These are phyloP conservation scores for Meteorus colon DNA, from an alignment of 2,888 invertebrate species.

Conservation along the genomic window DNA sequence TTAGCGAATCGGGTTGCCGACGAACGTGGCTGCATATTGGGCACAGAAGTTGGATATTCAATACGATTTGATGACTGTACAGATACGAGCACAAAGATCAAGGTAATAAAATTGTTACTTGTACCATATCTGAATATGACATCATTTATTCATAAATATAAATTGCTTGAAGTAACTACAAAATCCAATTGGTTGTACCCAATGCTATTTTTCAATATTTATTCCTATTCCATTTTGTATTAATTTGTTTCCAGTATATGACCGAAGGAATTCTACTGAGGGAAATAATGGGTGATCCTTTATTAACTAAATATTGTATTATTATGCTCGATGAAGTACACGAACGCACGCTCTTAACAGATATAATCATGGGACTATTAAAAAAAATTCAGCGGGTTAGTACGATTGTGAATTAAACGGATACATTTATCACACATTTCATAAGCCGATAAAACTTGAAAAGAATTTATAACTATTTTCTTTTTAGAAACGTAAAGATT, in stretches of 20 bases:
- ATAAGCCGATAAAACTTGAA: not conserved
- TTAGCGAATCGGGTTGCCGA: constrained; percentile 92
- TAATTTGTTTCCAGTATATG: constrained; percentile 82
- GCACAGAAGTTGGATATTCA: constrained; percentile 87
- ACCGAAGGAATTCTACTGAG: constrained; percentile 96
- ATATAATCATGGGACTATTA: constrained; percentile 93
- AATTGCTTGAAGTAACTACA: not conserved
- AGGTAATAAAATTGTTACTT: constrained; percentile 74
- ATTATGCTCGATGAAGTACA: constrained; percentile 97
- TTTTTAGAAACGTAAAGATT: constrained; percentile 83
- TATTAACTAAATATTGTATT: constrained; percentile 90
- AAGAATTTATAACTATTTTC: not conserved
- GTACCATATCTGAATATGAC: not conserved
- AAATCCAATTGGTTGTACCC: not conserved
- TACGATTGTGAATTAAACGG: constrained; percentile 2
- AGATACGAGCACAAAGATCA: constrained; percentile 80
- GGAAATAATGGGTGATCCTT: constrained; percentile 96
- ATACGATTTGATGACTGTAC: constrained; percentile 86
- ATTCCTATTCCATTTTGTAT: constrained; percentile 16
- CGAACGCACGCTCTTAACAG: constrained; percentile 93
- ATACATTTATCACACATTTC: not conserved
- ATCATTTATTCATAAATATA: constrained; percentile 27
- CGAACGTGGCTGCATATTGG: constrained; percentile 79
- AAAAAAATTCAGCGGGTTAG: constrained; percentile 90
- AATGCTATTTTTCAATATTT: not conserved